Percentiles rank a stretch among this genome's conserved stretches.
Conservation (phyloP, 1,140 invertebrate species). For the Diabrotica virgifera region DNA sequence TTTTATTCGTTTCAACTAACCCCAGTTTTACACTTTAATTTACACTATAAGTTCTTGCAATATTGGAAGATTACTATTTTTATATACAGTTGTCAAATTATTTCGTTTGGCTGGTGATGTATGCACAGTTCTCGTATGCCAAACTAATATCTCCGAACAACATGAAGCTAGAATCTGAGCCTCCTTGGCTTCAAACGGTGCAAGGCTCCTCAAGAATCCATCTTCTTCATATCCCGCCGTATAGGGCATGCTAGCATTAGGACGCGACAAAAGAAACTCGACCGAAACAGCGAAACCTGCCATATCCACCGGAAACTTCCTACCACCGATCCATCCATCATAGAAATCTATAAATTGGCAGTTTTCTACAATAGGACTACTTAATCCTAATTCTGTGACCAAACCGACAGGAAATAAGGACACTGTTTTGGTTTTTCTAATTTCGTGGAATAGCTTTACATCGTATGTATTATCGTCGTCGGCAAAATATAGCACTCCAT, state of each 20-base stretch:
- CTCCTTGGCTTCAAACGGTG: slow-evolving; percentile 65
- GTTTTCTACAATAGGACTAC: slow-evolving; percentile 66
- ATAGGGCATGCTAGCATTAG: slow-evolving; percentile 71
- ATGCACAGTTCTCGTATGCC: slow-evolving; percentile 86
- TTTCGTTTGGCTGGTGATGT: slow-evolving; percentile 56
- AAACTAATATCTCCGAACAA: slow-evolving; percentile 78
- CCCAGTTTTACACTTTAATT: too few species aligned
- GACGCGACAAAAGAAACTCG: slow-evolving; percentile 56
- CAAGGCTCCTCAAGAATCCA: slow-evolving; percentile 73
- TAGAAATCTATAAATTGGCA: slow-evolving; percentile 74
- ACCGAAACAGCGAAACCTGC: slow-evolving; percentile 74
- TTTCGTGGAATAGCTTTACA: slow-evolving; percentile 79
- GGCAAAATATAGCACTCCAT: slow-evolving; percentile 91
- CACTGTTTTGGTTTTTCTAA: slow-evolving; percentile 74
- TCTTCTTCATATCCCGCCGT: slow-evolving; percentile 81
- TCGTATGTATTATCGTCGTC: slow-evolving; percentile 98
- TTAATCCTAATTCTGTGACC: slow-evolving; percentile 69
- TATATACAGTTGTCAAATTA: too few species aligned
- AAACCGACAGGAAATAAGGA: slow-evolving; percentile 88
- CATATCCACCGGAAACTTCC: slow-evolving; percentile 91
- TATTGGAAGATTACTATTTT: too few species aligned
- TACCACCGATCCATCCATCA: slow-evolving; percentile 76
- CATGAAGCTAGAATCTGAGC: slow-evolving; percentile 76
- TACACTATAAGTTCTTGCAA: too few species aligned
- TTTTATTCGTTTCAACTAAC: too few species aligned